Conservation (phyloP, 2,888 invertebrate genomes). For the Phengaris arion region DNA sequence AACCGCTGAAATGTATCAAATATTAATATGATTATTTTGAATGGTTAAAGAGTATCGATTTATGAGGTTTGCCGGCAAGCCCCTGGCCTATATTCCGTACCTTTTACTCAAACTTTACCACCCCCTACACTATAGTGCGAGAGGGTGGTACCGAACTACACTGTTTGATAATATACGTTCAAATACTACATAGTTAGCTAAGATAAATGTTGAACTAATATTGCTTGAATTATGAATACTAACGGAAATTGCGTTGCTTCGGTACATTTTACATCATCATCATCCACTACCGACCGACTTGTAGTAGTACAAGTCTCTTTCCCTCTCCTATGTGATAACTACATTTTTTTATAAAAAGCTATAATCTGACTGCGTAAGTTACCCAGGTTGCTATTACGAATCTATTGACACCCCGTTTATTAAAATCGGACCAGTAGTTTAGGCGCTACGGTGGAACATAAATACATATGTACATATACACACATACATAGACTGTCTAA, state of each 20-base stretch:
- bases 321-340: no score
- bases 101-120: background rate
- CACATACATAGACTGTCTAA: no score
- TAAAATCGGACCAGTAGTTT: no score
- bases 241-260: background rate
- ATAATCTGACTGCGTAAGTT: no score
- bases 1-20: background rate
- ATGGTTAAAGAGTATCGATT: conserved; percentile 2
- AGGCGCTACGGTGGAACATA: no score
- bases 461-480: no score
- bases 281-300: background rate
- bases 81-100: background rate
- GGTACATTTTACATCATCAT: background rate
- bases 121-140: conserved; percentile 3
- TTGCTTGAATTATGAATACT: background rate
- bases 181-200: background rate
- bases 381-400: no score
- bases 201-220: background rate
- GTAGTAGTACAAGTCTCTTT: no score
- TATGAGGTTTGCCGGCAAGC: background rate
- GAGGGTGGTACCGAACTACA: background rate
- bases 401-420: no score
- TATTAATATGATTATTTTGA: background rate
- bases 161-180: background rate
- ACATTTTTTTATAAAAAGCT: no score